Conservation (phyloP, 2,888 invertebrate genomes). For the Myopa tessellatipennis region DNA sequence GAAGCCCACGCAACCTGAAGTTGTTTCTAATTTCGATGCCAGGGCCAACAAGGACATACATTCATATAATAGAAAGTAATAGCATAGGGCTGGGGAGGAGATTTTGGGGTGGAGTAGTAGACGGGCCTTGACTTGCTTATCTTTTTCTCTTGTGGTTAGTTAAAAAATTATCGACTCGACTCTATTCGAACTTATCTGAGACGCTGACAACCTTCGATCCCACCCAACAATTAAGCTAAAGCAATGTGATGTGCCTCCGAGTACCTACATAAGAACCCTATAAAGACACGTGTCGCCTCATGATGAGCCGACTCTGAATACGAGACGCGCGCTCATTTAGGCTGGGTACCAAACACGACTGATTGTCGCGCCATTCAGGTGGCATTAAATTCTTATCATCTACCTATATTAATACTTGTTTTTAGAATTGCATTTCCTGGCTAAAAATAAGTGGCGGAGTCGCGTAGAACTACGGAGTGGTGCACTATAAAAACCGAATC, state of each 20-base stretch:
- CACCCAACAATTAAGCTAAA: neutral
- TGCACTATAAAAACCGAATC: neutral
- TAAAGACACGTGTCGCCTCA: slow-evolving; percentile 9
- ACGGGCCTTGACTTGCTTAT: neutral
- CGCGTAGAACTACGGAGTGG: neutral
- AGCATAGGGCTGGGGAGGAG: too few species aligned
- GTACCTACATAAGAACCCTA: too few species aligned
- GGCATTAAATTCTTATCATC: slow-evolving; percentile 17
- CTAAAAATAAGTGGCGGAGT: neutral
- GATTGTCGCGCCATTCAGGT: slow-evolving; percentile 17
- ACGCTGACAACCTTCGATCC: slow-evolving; percentile 8
- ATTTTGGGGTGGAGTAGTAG: too few species aligned
- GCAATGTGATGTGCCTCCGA: slow-evolving; percentile 2
- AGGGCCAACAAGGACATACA: too few species aligned
- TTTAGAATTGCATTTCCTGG: slow-evolving; percentile 11
- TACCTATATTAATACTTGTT: slow-evolving; percentile 9
- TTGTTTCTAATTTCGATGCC: too few species aligned
- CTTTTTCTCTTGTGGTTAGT: too few species aligned
- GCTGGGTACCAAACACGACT: slow-evolving; percentile 2
- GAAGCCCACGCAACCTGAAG: too few species aligned
- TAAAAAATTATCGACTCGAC: too few species aligned
- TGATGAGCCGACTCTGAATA: neutral
- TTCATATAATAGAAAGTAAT: too few species aligned
- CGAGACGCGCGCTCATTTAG: slow-evolving; percentile 1
- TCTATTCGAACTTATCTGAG: neutral